Evolutionary conservation across 2,888 invertebrate genomes (phyloP), one percentile per base, ranked within the genome.

Genomic region (Drosophila fungiperda): DNA sequence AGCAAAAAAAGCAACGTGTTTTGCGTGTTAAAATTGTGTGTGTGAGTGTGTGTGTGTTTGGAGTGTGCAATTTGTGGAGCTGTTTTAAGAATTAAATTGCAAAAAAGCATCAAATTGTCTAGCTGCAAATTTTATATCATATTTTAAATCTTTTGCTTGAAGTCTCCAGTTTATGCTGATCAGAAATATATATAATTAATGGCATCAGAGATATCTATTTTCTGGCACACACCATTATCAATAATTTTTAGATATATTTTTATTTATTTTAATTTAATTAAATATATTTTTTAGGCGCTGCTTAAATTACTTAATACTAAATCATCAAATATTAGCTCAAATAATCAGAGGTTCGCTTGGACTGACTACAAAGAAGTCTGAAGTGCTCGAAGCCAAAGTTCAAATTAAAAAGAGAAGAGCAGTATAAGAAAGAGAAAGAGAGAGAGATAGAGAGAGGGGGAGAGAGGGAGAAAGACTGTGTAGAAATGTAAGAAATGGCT

Each of bases 401-500:
- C 35, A 73, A 79, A 74, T 72, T 63, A 59, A 59, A 67, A 65
- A 2, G 26, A 23, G 35, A 15, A 49, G 32, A 42, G 15, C 45
- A 12, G 42, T 4, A 40, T 32, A 36, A 45, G 20, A 52, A 8
- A 45, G 7, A 6, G 20, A 12, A n/a, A 11, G 42, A 42, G 6
- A n/a, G n/a, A n/a, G n/a, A 5, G n/a, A n/a, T 11, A 5, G 42
- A 3, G 11, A n/a, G 2, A 11, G 11, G 0, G 17, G 17, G 26
- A 26, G 1, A 29, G 4, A 29, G 29, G 1, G 15, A 1, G 17
- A 15, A 52, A 40, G 55, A 58, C 45, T 12, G 45, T 3, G 3
- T 23, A 7, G 11, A 54, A n/a, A n/a, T n/a, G 35, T 32, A 48
- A 35, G 49, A 82, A 82, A 82, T 85, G 85, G 69, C 83, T 67